phyloP scores from a whole-genome alignment of 1,140 invertebrate species.

The Rhopalosiphum maidis region DNA sequence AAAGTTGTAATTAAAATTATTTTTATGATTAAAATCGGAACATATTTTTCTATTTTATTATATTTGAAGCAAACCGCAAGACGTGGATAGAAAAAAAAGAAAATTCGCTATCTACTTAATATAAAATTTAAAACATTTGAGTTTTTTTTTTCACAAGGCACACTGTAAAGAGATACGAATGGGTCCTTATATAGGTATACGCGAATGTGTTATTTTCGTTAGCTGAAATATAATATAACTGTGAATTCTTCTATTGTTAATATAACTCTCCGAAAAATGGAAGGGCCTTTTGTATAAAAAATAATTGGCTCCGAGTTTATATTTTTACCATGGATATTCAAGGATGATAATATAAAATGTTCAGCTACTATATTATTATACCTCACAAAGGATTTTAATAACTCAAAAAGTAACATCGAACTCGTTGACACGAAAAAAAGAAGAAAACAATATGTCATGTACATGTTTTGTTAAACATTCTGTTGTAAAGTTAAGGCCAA shows the following conservation, averaged over 20 bases:
- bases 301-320: slow-evolving; percentile 3
- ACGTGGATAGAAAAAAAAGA: not conserved
- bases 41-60: not conserved
- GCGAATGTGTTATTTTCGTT: not conserved
- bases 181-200: not conserved
- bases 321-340: not conserved
- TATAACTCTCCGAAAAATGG: not conserved
- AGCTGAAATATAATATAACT: not conserved
- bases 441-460: not conserved
- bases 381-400: slow-evolving; percentile 16
- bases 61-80: not conserved
- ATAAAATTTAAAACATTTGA: not conserved
- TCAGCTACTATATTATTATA: not conserved
- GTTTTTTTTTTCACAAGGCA: not conserved
- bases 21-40: not conserved
- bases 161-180: not conserved
- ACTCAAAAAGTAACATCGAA: slow-evolving; percentile 60
- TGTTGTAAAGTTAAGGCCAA: not conserved
- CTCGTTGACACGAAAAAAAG: slow-evolving; percentile 60
- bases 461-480: not conserved
- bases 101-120: not conserved
- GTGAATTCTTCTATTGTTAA: slow-evolving; percentile 19
- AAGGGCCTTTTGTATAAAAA: not conserved
- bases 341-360: not conserved
- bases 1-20: not conserved